Evolutionary conservation across 2,888 invertebrate species (phyloP).

Genomic region (Hoplodrina blanda): DNA sequence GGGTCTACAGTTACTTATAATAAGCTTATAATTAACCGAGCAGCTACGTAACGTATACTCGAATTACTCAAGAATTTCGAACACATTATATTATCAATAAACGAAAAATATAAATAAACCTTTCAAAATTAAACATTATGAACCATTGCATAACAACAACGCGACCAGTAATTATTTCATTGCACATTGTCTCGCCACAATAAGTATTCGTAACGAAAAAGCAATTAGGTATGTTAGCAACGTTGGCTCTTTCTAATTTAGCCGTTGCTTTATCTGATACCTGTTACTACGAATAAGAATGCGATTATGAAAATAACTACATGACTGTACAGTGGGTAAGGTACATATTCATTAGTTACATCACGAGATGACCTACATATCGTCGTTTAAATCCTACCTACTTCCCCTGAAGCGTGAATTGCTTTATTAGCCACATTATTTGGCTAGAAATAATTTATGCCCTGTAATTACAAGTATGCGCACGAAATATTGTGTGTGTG

Average conservation of each 20-base stretch:
- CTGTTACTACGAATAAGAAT: slow-evolving; percentile 75
- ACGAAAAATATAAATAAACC: slow-evolving; percentile 1
- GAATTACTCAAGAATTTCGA: neutral
- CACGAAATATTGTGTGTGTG: slow-evolving; percentile 55
- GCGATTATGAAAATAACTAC: slow-evolving; percentile 82
- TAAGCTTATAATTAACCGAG: no score
- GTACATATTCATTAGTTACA: slow-evolving; percentile 81
- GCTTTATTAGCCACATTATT: slow-evolving; percentile 71
- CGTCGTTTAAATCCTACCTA: slow-evolving; percentile 70
- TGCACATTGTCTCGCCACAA: slow-evolving; percentile 57
- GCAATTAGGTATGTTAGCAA: slow-evolving; percentile 64
- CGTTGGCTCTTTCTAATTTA: slow-evolving; percentile 63
- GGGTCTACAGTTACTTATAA: no score
- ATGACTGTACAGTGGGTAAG: slow-evolving; percentile 67
- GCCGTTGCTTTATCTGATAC: slow-evolving; percentile 70
- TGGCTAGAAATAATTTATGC: slow-evolving; percentile 65
- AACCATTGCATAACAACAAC: slow-evolving; percentile 31
- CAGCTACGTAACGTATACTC: no score
- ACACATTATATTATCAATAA: slow-evolving; percentile 16
- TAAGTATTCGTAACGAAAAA: slow-evolving; percentile 64
- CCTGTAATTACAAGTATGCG: slow-evolving; percentile 62
- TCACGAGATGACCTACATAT: slow-evolving; percentile 79
- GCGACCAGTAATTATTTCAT: slow-evolving; percentile 47
- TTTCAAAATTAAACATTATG: slow-evolving; percentile 27
- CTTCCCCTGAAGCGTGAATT: slow-evolving; percentile 79